Evolutionary conservation across 2,113 vertebrate genomes (phyloP), one percentile per base, ranked within the genome.

Genomic region (Poeciliopsis retropinna): DNA sequence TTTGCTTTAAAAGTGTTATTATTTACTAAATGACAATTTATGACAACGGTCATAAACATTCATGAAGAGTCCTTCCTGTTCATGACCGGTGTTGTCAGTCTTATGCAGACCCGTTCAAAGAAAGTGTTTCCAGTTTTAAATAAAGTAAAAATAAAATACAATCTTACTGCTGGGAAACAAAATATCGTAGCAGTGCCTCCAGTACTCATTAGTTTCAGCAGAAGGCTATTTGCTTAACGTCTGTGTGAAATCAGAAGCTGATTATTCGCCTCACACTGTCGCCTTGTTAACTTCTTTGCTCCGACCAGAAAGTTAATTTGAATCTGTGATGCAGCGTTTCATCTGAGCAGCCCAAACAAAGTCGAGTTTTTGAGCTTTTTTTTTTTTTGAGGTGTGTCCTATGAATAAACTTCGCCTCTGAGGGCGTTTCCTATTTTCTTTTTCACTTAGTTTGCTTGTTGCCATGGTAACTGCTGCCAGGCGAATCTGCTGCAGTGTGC

Each of bases 361-460:
- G 19, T 25, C 6, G 6, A 34, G 10, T 11, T 37, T 37, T 37
- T 37, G 9, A 37, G 9, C 34, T 37, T 37, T 37, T 34, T 9
- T 34, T 34, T 34, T 17, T 54, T 54, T 54, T 11, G 0, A 22
- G 47, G 19, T 8, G 15, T 22, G 47, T 19, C 19, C 51, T 54
- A 54, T 25, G 25, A 25, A 54, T 25, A 54, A 54, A 54, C 51
- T 22, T 25, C 44, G 5, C 7, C 47, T 12, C 47, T 4, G 13
- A 3, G 60, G 17, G 64, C 29, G 28, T 57, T 73, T 44, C 34
- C 31, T 44, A 17, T 15, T 7, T 9, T 47, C 19, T 1, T n/a
- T n/a, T 3, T 29, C 15, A 0, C 34, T 37, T 7, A 34, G 12
- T 87, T 86, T 89, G 72, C 44, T 13, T 84, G 47, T 86, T 2